These are phyloP conservation scores for Ptyas mucosa DNA, from an alignment of 2,113 vertebrate species.

Conservation along the genomic window DNA sequence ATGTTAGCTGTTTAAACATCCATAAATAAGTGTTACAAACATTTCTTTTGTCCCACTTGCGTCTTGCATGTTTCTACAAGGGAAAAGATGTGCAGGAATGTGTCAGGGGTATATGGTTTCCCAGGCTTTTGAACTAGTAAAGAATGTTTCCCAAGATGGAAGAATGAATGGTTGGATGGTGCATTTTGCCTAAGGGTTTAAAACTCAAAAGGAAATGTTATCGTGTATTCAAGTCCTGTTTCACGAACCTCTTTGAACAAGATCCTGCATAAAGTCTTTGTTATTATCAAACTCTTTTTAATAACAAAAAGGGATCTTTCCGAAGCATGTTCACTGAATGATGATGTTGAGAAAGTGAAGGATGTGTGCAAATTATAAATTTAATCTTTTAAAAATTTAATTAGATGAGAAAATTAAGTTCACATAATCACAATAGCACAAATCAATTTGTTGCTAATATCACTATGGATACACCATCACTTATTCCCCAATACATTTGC, in stretches of 20 bases:
- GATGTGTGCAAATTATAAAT: slow-evolving; percentile 39
- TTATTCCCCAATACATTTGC: not conserved
- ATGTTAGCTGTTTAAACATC: not conserved
- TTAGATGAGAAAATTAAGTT: slow-evolving; percentile 25
- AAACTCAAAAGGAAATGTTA: slow-evolving; percentile 75
- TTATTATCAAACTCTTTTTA: slow-evolving; percentile 55
- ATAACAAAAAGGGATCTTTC: slow-evolving; percentile 34
- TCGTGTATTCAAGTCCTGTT: slow-evolving; percentile 74
- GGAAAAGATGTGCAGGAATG: slow-evolving; percentile 68
- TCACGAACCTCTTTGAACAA: slow-evolving; percentile 61
- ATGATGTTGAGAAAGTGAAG: slow-evolving; percentile 34
- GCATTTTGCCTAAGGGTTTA: slow-evolving; percentile 70
- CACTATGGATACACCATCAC: not conserved
- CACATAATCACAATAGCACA: not conserved
- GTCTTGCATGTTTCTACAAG: slow-evolving; percentile 42
- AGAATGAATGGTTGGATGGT: slow-evolving; percentile 72
- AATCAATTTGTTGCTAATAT: not conserved
- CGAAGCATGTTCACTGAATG: slow-evolving; percentile 64
- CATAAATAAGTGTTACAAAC: slow-evolving; percentile 31
- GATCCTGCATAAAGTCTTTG: slow-evolving; percentile 63
- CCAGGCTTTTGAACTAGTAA: slow-evolving; percentile 75
- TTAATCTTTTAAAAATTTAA: slow-evolving; percentile 42
- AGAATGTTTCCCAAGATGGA: slow-evolving; percentile 74
- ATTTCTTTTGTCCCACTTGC: slow-evolving; percentile 37
- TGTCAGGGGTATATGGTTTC: slow-evolving; percentile 66